Percentiles rank a stretch among this genome's conserved stretches.
Conservation (phyloP, 2,888 invertebrate genomes). For the Eupithecia inturbata region DNA sequence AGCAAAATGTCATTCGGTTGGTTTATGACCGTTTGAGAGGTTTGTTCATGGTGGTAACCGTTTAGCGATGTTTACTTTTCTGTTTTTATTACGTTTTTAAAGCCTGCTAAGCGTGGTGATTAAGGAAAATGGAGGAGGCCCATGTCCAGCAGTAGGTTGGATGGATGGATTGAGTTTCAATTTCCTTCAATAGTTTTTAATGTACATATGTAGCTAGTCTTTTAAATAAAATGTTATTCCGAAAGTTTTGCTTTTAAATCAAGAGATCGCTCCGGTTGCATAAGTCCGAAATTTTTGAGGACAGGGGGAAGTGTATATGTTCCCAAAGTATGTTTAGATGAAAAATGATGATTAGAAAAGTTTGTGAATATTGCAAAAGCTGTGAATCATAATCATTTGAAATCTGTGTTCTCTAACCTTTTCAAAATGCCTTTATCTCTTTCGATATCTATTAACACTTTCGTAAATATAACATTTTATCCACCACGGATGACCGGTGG, state of each 20-base stretch:
- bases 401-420: not conserved
- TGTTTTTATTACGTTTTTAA: not conserved
- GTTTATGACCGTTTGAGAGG: not conserved
- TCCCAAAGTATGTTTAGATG: too few species aligned
- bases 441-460: not conserved
- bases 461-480: not conserved
- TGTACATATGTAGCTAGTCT: too few species aligned
- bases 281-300: not conserved
- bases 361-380: too few species aligned
- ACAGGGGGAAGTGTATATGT: too few species aligned
- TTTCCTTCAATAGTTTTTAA: not conserved
- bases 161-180: not conserved
- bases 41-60: not conserved
- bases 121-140: not conserved
- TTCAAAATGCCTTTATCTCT: not conserved
- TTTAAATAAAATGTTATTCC: not conserved
- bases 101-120: not conserved
- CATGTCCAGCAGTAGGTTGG: not conserved
- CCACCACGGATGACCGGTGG: not conserved
- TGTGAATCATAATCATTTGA: not conserved
- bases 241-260: not conserved
- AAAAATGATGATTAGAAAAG: too few species aligned
- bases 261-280: not conserved
- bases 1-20: not conserved
- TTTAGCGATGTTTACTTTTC: not conserved